Percentiles rank a stretch among this genome's conserved stretches.
These are phyloP conservation scores for Cyclura pinguis DNA, from an alignment of 2,797 vertebrate genomes.

Conservation along the genomic window DNA sequence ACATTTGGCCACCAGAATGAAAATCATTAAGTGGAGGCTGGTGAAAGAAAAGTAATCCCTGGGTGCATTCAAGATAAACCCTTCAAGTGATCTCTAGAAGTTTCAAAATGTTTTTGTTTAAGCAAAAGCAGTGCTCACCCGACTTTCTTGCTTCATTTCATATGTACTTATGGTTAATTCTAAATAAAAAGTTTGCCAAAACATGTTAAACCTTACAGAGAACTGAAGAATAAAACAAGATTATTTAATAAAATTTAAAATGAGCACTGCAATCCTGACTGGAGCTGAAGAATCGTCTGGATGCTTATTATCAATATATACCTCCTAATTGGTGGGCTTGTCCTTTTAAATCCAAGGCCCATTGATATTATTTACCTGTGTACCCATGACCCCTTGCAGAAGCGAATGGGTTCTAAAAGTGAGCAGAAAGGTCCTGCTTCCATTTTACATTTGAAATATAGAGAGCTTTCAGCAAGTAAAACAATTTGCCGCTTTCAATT, in stretches of 20 bases:
- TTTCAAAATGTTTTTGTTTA: no score
- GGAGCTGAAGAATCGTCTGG: background rate
- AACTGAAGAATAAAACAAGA: background rate
- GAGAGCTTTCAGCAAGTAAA: background rate
- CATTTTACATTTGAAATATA: background rate
- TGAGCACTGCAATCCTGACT: background rate
- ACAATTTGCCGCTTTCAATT: background rate
- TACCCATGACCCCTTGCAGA: background rate
- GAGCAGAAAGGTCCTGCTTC: background rate
- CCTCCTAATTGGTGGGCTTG: background rate
- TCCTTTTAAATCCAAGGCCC: background rate
- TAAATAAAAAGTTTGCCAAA: no score
- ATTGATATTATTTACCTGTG: background rate
- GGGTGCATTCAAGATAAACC: no score
- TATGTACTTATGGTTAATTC: no score
- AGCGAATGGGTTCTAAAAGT: background rate
- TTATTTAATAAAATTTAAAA: background rate
- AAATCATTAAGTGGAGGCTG: no score
- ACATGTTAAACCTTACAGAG: background rate
- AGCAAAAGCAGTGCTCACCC: no score
- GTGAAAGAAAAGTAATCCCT: no score
- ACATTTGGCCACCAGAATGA: no score
- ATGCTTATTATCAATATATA: slow-evolving; percentile 5
- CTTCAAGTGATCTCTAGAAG: no score
- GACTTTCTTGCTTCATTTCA: no score